Conservation (phyloP, 2,797 vertebrate species). For the Agapornis canus region DNA sequence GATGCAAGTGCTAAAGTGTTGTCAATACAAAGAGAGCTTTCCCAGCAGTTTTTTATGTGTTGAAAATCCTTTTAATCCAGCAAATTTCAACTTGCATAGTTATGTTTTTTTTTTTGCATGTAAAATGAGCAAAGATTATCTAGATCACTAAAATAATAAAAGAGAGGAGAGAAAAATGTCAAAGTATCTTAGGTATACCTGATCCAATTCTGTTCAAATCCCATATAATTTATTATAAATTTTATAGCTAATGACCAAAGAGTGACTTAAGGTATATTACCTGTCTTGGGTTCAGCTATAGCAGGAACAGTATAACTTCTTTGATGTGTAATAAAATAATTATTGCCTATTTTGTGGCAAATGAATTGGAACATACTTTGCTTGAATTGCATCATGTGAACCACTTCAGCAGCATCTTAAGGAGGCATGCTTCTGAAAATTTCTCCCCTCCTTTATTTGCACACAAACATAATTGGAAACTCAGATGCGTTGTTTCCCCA, state of each 20-base stretch:
- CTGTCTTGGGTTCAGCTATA: not conserved
- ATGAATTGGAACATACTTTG: not conserved
- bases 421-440: not conserved
- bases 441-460: not conserved
- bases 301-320: not conserved
- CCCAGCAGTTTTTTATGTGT: not conserved
- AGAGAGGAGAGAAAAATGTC: not conserved
- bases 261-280: not conserved
- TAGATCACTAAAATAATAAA: not conserved
- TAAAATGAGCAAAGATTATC: not conserved
- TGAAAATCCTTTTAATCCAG: not conserved
- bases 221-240: not conserved
- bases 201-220: not conserved
- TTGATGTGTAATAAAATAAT: not conserved
- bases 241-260: not conserved
- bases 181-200: not conserved
- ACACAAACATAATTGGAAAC: not conserved
- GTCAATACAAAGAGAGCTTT: slow-evolving; percentile 17
- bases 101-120: not conserved
- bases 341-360: not conserved
- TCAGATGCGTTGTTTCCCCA: not conserved
- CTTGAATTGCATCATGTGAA: not conserved
- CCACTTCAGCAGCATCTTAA: not conserved
- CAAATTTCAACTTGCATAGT: not conserved
- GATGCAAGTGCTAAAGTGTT: not conserved